Evolutionary conservation across 2,888 invertebrate species (phyloP).

Genomic region (Cyaniris semiargus): DNA sequence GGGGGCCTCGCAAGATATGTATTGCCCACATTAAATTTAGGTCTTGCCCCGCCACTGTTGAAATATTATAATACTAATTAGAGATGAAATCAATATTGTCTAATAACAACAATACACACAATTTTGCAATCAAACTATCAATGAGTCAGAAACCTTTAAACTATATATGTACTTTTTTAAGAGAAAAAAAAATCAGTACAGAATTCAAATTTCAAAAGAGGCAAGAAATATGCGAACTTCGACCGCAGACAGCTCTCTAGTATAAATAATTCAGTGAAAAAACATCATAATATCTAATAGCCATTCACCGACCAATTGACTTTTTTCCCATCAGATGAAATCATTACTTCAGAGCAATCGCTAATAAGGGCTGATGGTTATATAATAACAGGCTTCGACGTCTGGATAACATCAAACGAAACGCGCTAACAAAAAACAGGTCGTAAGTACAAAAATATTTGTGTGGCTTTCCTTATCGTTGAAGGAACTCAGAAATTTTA

Average conservation of each 20-base stretch:
- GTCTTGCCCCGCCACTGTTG: no score
- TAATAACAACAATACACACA: no score
- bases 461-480: background rate
- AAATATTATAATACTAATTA: no score
- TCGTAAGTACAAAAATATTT: background rate
- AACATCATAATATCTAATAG: background rate
- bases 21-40: no score
- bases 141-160: no score
- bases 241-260: background rate
- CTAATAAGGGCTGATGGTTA: slow-evolving; percentile 28
- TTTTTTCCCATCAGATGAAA: slow-evolving; percentile 26
- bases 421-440: background rate
- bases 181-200: no score
- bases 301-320: slow-evolving; percentile 5
- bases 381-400: slow-evolving; percentile 27
- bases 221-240: no score
- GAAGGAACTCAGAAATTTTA: background rate
- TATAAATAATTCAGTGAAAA: background rate
- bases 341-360: slow-evolving; percentile 20
- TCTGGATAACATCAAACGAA: slow-evolving; percentile 19
- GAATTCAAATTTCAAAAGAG: no score
- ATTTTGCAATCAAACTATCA: no score
- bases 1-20: no score
- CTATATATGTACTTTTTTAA: no score
- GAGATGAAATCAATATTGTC: no score